A percentile compares a stretch with the other conserved stretches of the same genome.
Conservation (phyloP, 2,797 vertebrate species). For the Galagoides demidoff region DNA sequence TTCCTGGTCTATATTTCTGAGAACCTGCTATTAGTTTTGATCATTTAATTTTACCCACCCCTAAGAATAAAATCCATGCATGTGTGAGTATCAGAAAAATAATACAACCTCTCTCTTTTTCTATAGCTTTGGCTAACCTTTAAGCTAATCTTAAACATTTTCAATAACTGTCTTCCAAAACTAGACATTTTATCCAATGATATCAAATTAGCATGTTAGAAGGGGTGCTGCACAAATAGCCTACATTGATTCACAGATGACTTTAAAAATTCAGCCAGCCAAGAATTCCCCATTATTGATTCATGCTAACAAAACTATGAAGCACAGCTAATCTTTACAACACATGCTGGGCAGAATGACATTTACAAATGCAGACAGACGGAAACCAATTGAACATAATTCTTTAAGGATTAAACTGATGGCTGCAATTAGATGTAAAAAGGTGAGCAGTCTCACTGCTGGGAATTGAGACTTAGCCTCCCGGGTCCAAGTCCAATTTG, state of each 20-base stretch:
- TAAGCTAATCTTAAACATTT: conserved; percentile 44
- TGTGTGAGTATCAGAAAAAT: background rate
- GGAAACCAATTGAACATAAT: conserved; percentile 63
- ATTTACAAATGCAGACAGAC: conserved; percentile 78
- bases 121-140: conserved; percentile 12
- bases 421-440: conserved; percentile 53
- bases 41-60: background rate
- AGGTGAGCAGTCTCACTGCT: background rate
- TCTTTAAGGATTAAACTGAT: conserved; percentile 69
- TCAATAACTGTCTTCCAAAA: conserved; percentile 53
- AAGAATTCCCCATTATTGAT: conserved; percentile 74
- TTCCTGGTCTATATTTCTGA: background rate
- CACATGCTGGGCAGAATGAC: conserved; percentile 65
- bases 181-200: conserved; percentile 46
- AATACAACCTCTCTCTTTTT: background rate
- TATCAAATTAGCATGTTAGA: conserved; percentile 69
- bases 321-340: conserved; percentile 73
- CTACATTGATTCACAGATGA: conserved; percentile 72
- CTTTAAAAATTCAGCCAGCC: conserved; percentile 73
- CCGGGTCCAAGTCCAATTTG: background rate
- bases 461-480: background rate
- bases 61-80: background rate
- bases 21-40: background rate
- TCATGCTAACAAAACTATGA: conserved; percentile 65
- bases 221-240: conserved; percentile 43